These are phyloP conservation scores for Phylloscopus whistleri DNA, from an alignment of 2,113 vertebrate species.

Conservation along the genomic window DNA sequence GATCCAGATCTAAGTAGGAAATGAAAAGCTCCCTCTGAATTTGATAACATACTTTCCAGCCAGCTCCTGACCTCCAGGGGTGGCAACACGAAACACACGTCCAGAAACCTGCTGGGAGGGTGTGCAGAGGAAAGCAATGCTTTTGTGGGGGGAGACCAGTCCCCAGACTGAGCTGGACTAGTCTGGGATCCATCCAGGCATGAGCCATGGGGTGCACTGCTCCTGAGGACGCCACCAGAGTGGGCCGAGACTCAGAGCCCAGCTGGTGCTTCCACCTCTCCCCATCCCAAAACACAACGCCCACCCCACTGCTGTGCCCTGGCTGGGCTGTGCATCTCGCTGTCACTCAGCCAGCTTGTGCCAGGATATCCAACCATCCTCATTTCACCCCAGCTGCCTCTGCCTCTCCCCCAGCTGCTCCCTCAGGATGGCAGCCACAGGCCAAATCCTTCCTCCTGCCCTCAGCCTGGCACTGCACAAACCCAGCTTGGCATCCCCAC, in stretches of 20 bases:
- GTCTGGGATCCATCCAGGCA: not conserved
- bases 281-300: not conserved
- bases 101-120: not conserved
- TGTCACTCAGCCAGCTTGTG: not conserved
- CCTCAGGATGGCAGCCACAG: not conserved
- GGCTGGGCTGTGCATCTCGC: not conserved
- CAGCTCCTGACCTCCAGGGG: not conserved
- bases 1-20: not conserved
- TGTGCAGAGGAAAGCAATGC: not conserved
- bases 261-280: not conserved
- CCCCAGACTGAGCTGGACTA: not conserved
- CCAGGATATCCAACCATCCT: not conserved
- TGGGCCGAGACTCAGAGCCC: accelerated
- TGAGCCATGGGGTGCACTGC: accelerated
- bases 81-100: not conserved
- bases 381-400: not conserved
- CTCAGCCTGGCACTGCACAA: not conserved
- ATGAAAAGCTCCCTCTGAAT: conserved; percentile 2
- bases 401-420: not conserved
- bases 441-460: not conserved
- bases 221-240: not conserved
- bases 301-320: not conserved
- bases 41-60: conserved; percentile 16
- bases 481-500: not conserved
- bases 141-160: not conserved